phyloP scores from a whole-genome alignment of 2,888 invertebrate genomes.

The Drosophila tripunctata region DNA sequence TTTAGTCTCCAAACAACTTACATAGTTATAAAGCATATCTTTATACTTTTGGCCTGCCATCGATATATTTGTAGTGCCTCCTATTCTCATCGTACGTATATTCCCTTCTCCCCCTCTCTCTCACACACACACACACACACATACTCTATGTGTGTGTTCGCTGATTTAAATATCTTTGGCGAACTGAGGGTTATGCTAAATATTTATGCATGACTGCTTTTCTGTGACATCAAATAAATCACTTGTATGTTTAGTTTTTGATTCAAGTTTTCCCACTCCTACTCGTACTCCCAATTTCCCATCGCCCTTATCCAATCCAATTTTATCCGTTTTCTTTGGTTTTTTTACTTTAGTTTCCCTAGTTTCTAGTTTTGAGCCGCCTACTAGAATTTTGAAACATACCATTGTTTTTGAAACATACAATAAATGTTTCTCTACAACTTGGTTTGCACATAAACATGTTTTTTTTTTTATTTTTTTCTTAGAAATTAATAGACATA shows the following conservation, averaged over 20 bases:
- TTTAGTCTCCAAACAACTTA: slow-evolving; percentile 39
- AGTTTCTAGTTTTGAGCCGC: background rate
- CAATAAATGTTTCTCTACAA: too few species aligned
- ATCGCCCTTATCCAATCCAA: background rate
- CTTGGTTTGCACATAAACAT: too few species aligned
- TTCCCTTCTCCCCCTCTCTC: slow-evolving; percentile 1
- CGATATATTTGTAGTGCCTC: slow-evolving; percentile 57
- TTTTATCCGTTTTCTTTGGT: background rate
- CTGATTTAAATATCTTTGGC: slow-evolving; percentile 68
- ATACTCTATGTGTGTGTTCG: slow-evolving; percentile 22
- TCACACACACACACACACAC: too few species aligned
- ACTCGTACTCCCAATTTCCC: slow-evolving; percentile 9
- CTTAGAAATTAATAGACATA: too few species aligned
- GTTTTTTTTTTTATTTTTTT: too few species aligned
- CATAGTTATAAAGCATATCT: slow-evolving; percentile 75
- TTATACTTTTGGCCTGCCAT: slow-evolving; percentile 61
- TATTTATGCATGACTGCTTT: slow-evolving; percentile 79
- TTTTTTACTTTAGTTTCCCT: background rate
- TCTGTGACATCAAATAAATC: slow-evolving; percentile 80
- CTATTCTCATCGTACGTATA: slow-evolving; percentile 29
- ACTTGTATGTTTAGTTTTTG: slow-evolving; percentile 67
- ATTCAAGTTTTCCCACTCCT: slow-evolving; percentile 15
- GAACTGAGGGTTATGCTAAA: slow-evolving; percentile 75
- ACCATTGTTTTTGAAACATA: too few species aligned
- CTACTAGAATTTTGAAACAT: background rate